These are phyloP conservation scores for Monodelphis domestica DNA, from an alignment of 2,797 vertebrate species.

Conservation along the genomic window DNA sequence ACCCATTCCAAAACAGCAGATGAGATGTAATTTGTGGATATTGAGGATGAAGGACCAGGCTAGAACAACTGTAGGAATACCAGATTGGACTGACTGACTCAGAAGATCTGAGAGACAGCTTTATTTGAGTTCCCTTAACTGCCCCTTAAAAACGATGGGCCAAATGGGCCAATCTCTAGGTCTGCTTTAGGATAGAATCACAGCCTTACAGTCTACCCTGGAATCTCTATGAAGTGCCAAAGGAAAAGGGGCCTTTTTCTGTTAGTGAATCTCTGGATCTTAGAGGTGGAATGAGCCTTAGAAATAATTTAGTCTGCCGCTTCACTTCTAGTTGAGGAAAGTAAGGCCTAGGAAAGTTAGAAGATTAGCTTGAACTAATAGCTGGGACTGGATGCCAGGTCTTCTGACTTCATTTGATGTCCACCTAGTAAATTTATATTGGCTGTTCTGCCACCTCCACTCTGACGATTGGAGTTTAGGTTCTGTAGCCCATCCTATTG, in stretches of 20 bases:
- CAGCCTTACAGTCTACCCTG: background rate
- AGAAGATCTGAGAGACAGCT: background rate
- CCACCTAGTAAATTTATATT: background rate
- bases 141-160: background rate
- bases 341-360: background rate
- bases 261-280: background rate
- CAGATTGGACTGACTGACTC: background rate
- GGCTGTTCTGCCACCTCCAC: background rate
- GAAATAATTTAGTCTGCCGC: background rate
- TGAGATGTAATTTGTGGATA: background rate
- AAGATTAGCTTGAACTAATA: background rate
- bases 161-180: background rate
- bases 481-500: conserved; percentile 13
- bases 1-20: background rate
- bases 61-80: background rate
- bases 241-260: background rate
- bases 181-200: background rate
- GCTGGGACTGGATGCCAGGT: background rate
- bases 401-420: background rate
- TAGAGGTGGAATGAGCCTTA: background rate
- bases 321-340: background rate
- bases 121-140: background rate
- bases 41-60: background rate
- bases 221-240: background rate
- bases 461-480: background rate